Base-by-base conservation (phyloP, 1,140 invertebrate genomes). In the Anoplophora glabripennis region DNA sequence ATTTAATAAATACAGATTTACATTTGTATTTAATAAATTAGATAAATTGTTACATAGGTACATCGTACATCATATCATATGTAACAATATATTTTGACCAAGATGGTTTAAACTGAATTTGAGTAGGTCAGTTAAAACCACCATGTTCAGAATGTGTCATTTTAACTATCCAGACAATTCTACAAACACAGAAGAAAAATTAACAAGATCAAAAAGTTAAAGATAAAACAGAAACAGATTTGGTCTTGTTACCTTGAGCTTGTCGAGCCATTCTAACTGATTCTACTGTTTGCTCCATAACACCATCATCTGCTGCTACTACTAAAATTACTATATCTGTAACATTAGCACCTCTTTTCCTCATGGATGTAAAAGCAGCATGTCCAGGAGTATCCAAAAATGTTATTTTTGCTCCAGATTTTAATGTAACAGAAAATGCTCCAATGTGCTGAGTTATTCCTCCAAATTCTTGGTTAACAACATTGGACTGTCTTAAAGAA, bases 331-430 rank as follows among this genome's bases (percentile, higher is more conserved):
- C 89, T 52, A 99, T 90, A 76, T 99, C 97, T 0, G 98, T 99
- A 36, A 89, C 84, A 59, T 88, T 79, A 1, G 96, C 96, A 11
- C 97, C 97, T 55, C 97, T 83, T 38, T 87, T 84, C 67, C 96
- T 78, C 93, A 99, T 97, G 0, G 93, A 80, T 47, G 81, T 86
- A 75, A 98, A 99, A 7, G 97, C 97, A 15, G 96, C 96, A 81
- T 99, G 97, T 0, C 97, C 97, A n/a, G 97, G 97, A n/a, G 97
- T 99, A 76, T 99, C 97, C 51, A 99, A 74, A 81, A 99, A 99
- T 7, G 96, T 99, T 35, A 98, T 88, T 44, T 72, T 80, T 42
- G 92, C 86, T 1, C 86, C 87, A 40, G 79, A 84, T n/a, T 81
- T 67, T 36, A 93, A 70, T 18, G 76, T 80, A 14, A 93, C 90